phyloP scores from a whole-genome alignment of 2,113 vertebrate genomes.

The Cygnus buccinator region DNA sequence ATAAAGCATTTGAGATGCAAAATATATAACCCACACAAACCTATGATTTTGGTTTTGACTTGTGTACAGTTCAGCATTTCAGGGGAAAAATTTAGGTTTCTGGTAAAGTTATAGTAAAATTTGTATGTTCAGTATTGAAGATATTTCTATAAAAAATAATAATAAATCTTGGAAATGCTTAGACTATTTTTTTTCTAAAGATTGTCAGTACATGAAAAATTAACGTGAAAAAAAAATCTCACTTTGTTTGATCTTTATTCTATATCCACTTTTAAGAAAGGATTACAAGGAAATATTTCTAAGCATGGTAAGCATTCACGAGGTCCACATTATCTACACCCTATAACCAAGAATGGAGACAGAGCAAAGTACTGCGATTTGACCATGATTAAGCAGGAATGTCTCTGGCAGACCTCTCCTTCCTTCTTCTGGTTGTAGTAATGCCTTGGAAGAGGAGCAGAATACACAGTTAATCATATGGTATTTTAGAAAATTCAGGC shows the following conservation, averaged over 20 bases:
- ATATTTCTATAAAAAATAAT: background rate
- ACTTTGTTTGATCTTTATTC: background rate
- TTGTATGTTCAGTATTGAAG: background rate
- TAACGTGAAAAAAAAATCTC: background rate
- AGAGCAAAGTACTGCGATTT: background rate
- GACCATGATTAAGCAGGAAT: background rate
- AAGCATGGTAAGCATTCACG: background rate
- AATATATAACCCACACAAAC: background rate
- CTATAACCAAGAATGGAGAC: slow-evolving; percentile 57
- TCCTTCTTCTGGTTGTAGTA: background rate
- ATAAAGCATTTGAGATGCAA: background rate
- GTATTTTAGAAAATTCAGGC: background rate
- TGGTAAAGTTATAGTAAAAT: background rate
- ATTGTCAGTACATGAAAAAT: background rate
- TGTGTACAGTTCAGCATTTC: background rate
- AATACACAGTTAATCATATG: background rate
- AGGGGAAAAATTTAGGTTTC: background rate
- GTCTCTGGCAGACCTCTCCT: background rate
- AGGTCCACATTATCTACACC: background rate
- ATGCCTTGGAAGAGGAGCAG: background rate
- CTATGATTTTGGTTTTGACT: background rate
- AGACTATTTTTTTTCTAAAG: background rate
- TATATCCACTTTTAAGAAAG: background rate
- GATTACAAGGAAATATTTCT: background rate
- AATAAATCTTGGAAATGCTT: background rate